A percentile compares a stretch with the other conserved stretches of the same genome.
These are phyloP conservation scores for Halictus ligatus DNA, from an alignment of 2,888 invertebrate genomes.

Conservation along the genomic window DNA sequence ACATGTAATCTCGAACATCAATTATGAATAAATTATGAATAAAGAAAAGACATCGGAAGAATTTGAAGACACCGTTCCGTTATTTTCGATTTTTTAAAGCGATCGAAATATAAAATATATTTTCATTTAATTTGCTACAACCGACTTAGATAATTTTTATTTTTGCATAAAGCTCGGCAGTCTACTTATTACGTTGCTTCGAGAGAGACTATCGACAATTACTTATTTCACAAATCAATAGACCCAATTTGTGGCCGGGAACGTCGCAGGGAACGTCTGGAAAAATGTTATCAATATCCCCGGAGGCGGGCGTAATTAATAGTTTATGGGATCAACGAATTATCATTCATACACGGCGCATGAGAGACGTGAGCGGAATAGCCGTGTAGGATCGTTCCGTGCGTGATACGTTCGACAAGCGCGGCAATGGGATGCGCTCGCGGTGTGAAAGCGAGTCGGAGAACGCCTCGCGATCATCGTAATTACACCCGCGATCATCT, in stretches of 20 bases:
- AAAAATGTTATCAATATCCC: slow-evolving; percentile 64
- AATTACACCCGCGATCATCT: slow-evolving; percentile 53
- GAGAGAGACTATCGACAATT: too few relatives aligned
- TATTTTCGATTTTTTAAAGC: too few relatives aligned
- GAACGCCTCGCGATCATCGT: slow-evolving; percentile 38
- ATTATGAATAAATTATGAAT: too few relatives aligned
- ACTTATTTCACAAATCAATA: too few relatives aligned
- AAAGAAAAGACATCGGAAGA: too few relatives aligned
- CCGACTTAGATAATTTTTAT: too few relatives aligned
- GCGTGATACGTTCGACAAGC: slow-evolving; percentile 45
- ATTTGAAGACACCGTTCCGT: too few relatives aligned
- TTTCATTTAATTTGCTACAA: too few relatives aligned
- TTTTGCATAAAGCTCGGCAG: too few relatives aligned
- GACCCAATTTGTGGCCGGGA: background rate
- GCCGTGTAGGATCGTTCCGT: slow-evolving; percentile 42
- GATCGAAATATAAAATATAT: too few relatives aligned
- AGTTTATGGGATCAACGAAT: slow-evolving; percentile 74
- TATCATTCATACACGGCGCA: slow-evolving; percentile 72
- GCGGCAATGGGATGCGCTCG: slow-evolving; percentile 32
- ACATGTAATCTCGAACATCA: too few relatives aligned
- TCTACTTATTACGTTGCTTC: too few relatives aligned
- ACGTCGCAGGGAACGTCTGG: background rate
- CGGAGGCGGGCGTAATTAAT: slow-evolving; percentile 73
- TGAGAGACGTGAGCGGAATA: slow-evolving; percentile 72
- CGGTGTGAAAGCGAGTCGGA: slow-evolving; percentile 50